A percentile compares a stretch with the other conserved stretches of the same genome.
Evolutionary conservation across 2,888 invertebrate genomes (phyloP).

Genomic region (Sesia apiformis): DNA sequence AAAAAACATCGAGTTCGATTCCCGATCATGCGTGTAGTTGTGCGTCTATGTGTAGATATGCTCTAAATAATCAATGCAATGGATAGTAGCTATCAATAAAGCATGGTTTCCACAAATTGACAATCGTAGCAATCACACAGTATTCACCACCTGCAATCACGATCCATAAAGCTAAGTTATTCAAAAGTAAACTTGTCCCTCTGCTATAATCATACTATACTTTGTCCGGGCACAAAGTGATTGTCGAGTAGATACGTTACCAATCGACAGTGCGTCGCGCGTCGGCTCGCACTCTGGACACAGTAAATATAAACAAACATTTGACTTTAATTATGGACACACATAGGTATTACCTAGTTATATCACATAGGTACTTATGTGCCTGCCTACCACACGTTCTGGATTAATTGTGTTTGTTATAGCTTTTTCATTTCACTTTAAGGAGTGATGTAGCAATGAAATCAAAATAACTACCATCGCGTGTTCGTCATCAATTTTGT

Average conservation of each 20-base stretch:
- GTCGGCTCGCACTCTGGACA: conserved; percentile 3
- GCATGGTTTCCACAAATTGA: not conserved
- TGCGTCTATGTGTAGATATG: too few species aligned
- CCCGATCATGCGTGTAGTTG: too few species aligned
- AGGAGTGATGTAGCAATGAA: conserved; percentile 44
- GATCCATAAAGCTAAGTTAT: conserved; percentile 24
- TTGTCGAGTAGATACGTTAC: not conserved
- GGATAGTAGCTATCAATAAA: not conserved
- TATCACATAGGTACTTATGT: conserved; percentile 25
- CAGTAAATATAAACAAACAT: conserved; percentile 31
- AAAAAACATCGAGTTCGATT: too few species aligned
- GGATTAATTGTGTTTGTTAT: conserved; percentile 49
- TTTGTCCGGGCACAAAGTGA: not conserved
- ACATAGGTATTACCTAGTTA: conserved; percentile 29
- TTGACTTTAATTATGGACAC: conserved; percentile 27
- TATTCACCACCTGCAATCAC: conserved; percentile 17
- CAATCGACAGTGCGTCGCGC: conserved; percentile 8
- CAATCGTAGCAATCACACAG: conserved; percentile 1
- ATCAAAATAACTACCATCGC: conserved; percentile 60
- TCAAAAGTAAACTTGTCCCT: conserved; percentile 16
- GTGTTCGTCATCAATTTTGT: conserved; percentile 30
- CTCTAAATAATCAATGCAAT: not conserved
- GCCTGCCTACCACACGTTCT: conserved; percentile 28
- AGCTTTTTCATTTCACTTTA: conserved; percentile 48
- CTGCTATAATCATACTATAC: conserved; percentile 13